A percentile compares a stretch with the other conserved stretches of the same genome.
Conservation (phyloP, 1,140 invertebrate genomes). For the Zaprionus ghesquierei region DNA sequence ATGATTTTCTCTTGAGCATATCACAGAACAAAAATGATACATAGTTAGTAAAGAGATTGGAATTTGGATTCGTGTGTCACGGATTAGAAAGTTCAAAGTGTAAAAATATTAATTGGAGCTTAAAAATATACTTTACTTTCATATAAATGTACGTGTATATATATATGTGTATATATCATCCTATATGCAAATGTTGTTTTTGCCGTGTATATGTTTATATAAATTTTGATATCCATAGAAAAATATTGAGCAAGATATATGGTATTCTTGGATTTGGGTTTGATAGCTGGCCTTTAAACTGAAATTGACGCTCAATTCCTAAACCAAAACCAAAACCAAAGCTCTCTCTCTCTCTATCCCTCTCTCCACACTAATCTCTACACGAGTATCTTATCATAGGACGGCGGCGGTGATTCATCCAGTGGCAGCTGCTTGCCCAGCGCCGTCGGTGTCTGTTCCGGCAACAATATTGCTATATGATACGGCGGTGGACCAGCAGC, state of each 20-base stretch:
- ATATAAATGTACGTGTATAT: slow-evolving; percentile 51
- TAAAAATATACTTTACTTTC: slow-evolving; percentile 60
- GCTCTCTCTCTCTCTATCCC: neutral
- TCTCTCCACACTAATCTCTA: slow-evolving; percentile 51
- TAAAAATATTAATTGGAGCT: slow-evolving; percentile 67
- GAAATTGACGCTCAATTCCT: slow-evolving; percentile 65
- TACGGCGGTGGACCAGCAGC: slow-evolving; percentile 84
- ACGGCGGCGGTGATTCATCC: slow-evolving; percentile 85
- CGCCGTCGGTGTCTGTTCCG: slow-evolving; percentile 77
- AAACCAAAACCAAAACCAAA: slow-evolving; percentile 26
- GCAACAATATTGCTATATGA: slow-evolving; percentile 85
- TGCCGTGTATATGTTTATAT: slow-evolving; percentile 71
- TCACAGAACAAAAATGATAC: slow-evolving; percentile 80
- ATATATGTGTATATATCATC: slow-evolving; percentile 45
- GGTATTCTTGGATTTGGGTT: slow-evolving; percentile 37
- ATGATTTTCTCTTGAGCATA: slow-evolving; percentile 74
- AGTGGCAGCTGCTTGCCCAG: slow-evolving; percentile 73
- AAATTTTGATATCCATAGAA: slow-evolving; percentile 77
- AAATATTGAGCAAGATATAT: slow-evolving; percentile 75
- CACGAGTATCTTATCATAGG: slow-evolving; percentile 85
- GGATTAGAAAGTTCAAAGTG: slow-evolving; percentile 58
- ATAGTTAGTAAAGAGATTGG: slow-evolving; percentile 59
- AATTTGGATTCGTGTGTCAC: slow-evolving; percentile 16
- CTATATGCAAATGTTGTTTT: slow-evolving; percentile 46
- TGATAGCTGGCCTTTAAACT: slow-evolving; percentile 28